Percentiles rank a stretch among this genome's conserved stretches.
These are phyloP conservation scores for Heteractis magnifica DNA, from an alignment of 92 coral and sea anemone genomes.

Conservation along the genomic window DNA sequence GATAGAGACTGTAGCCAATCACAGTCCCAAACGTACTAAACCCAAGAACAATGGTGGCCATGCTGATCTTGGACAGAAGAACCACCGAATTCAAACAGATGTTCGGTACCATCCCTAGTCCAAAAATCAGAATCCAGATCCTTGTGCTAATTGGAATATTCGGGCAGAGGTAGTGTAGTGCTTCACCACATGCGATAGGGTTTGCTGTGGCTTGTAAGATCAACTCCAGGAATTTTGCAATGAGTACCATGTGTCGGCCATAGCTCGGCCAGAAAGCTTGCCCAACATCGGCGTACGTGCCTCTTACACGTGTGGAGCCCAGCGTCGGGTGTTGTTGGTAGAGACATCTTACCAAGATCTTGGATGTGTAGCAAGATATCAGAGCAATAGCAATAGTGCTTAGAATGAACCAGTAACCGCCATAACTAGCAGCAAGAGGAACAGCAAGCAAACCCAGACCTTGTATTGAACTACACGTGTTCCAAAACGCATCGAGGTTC, in stretches of 20 bases:
- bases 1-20: slow-evolving; percentile 52
- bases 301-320: slow-evolving; percentile 45
- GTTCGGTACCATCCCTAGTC: slow-evolving; percentile 66
- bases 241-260: slow-evolving; percentile 62
- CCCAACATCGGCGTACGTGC: slow-evolving; percentile 70
- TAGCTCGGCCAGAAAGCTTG: slow-evolving; percentile 72
- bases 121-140: slow-evolving; percentile 69
- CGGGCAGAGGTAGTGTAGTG: slow-evolving; percentile 44
- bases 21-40: slow-evolving; percentile 53
- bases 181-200: slow-evolving; percentile 74
- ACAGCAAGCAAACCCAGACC: slow-evolving; percentile 58
- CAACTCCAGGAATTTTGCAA: slow-evolving; percentile 60
- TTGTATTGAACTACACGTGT: slow-evolving; percentile 77
- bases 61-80: slow-evolving; percentile 66
- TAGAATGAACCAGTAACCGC: slow-evolving; percentile 64
- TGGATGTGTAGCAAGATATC: slow-evolving; percentile 59
- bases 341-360: slow-evolving; percentile 56
- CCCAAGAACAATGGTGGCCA: slow-evolving; percentile 59
- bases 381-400: slow-evolving; percentile 52
- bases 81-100: slow-evolving; percentile 60
- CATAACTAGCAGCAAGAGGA: slow-evolving; percentile 62
- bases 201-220: slow-evolving; percentile 58
- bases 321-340: slow-evolving; percentile 51
- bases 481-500: slow-evolving; percentile 72
- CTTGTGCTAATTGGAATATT: slow-evolving; percentile 55